A percentile compares a stretch with the other conserved stretches of the same genome.
Conservation (phyloP, 2,888 invertebrate species). For the Apamea monoglypha region DNA sequence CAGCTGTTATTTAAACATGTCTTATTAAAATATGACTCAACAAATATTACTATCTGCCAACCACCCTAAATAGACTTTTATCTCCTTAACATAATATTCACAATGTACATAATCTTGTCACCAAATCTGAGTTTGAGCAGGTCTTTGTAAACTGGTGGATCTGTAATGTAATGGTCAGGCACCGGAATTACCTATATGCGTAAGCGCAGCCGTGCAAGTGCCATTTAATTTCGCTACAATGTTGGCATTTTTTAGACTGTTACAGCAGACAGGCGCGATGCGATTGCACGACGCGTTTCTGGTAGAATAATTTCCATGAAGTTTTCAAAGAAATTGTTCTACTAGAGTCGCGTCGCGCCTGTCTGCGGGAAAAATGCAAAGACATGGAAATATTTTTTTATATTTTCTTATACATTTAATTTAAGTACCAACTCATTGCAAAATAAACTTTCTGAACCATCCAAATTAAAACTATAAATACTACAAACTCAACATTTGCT, state of each 20-base stretch:
- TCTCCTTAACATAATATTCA: slow-evolving; percentile 24
- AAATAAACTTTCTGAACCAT: neutral
- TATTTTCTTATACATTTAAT: neutral
- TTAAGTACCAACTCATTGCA: neutral
- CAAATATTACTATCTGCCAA: slow-evolving; percentile 24
- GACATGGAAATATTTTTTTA: neutral
- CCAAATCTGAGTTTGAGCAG: slow-evolving; percentile 35
- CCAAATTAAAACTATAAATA: neutral
- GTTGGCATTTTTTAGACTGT: neutral
- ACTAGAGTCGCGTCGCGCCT: too few species aligned
- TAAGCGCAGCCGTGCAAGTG: slow-evolving; percentile 56
- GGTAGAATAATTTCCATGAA: too few species aligned
- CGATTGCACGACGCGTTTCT: too few species aligned
- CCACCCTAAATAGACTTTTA: slow-evolving; percentile 38
- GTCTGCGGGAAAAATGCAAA: neutral
- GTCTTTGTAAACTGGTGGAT: slow-evolving; percentile 46
- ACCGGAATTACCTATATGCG: slow-evolving; percentile 42
- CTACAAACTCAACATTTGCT: neutral
- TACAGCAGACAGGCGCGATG: too few species aligned
- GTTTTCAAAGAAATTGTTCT: too few species aligned
- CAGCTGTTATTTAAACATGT: slow-evolving; percentile 48
- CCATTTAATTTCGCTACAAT: slow-evolving; percentile 41
- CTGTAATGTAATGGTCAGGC: slow-evolving; percentile 55
- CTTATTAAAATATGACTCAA: slow-evolving; percentile 55
- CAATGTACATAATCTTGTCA: slow-evolving; percentile 15